A percentile compares a stretch with the other conserved stretches of the same genome.
These are phyloP conservation scores for Eublepharis macularius DNA, from an alignment of 2,113 vertebrate species.

Conservation along the genomic window DNA sequence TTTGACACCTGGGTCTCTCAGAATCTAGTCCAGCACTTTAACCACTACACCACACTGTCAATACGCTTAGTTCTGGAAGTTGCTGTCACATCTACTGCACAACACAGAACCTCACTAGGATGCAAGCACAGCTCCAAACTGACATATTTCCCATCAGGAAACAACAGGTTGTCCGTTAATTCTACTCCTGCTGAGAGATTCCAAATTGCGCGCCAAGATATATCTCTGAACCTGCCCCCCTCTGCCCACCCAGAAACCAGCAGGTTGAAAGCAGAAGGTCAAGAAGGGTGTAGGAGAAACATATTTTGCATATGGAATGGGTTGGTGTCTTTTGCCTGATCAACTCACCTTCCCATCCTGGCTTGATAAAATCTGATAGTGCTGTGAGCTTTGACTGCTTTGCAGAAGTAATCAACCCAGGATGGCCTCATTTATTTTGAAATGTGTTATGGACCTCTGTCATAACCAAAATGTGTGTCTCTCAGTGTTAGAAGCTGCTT, in stretches of 20 bases:
- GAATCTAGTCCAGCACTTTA: too few relatives aligned
- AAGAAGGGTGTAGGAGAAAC: not conserved
- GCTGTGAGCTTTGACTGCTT: conserved; percentile 42
- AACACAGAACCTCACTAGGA: not conserved
- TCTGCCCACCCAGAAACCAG: not conserved
- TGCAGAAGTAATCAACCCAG: conserved; percentile 57
- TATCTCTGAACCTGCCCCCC: not conserved
- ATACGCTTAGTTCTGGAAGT: not conserved
- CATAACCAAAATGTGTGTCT: conserved; percentile 37
- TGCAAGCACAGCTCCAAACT: not conserved
- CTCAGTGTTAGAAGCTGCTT: conserved; percentile 7
- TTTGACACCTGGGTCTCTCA: too few relatives aligned
- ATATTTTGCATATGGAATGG: conserved; percentile 40
- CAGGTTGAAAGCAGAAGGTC: not conserved
- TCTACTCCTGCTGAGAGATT: not conserved
- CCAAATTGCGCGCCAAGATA: not conserved
- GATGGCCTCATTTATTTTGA: conserved; percentile 61
- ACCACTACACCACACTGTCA: too few relatives aligned
- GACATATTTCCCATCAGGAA: too few relatives aligned
- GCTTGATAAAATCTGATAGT: conserved; percentile 44
- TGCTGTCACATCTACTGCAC: not conserved
- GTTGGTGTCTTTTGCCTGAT: conserved; percentile 54
- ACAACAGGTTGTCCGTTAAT: not conserved
- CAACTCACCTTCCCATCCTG: conserved; percentile 46
- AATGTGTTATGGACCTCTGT: conserved; percentile 58